Percentiles rank a stretch among this genome's conserved stretches.
Evolutionary conservation across 1,140 invertebrate genomes (phyloP).

Genomic region (Catajapyx aquilonaris): DNA sequence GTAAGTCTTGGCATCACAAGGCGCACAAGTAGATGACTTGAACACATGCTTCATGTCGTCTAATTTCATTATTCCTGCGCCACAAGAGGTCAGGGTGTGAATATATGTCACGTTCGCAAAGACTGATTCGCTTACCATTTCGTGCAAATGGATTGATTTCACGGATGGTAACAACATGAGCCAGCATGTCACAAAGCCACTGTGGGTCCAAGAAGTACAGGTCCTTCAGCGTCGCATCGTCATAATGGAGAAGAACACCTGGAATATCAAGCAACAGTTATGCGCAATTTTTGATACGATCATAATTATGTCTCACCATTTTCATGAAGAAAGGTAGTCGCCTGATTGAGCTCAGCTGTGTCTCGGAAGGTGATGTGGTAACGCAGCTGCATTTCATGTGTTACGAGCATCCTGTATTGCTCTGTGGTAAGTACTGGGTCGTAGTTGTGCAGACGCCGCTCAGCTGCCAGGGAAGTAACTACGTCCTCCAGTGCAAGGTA

Average conservation of each 20-base stretch:
- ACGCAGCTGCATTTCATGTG: slow-evolving; percentile 40
- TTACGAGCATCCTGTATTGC: slow-evolving; percentile 52
- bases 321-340: slow-evolving; percentile 90
- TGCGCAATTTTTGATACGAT: slow-evolving; percentile 5
- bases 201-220: slow-evolving; percentile 91
- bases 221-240: slow-evolving; percentile 87
- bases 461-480: slow-evolving; percentile 52
- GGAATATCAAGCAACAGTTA: slow-evolving; percentile 11
- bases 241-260: slow-evolving; percentile 90
- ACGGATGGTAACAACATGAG: slow-evolving; percentile 83
- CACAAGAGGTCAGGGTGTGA: no score
- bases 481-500: slow-evolving; percentile 89
- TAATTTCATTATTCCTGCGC: slow-evolving; percentile 67
- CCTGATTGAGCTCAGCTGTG: slow-evolving; percentile 76
- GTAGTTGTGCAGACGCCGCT: slow-evolving; percentile 33
- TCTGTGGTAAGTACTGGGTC: slow-evolving; percentile 81
- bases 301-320: slow-evolving; percentile 40
- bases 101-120: no score
- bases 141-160: slow-evolving; percentile 91
- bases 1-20: slow-evolving; percentile 40
- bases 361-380: slow-evolving; percentile 58
- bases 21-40: slow-evolving; percentile 39
- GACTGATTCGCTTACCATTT: slow-evolving; percentile 43
- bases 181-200: slow-evolving; percentile 95
- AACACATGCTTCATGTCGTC: slow-evolving; percentile 87